Conservation (phyloP, 2,113 vertebrate genomes). For the Atrichornis clamosus region DNA sequence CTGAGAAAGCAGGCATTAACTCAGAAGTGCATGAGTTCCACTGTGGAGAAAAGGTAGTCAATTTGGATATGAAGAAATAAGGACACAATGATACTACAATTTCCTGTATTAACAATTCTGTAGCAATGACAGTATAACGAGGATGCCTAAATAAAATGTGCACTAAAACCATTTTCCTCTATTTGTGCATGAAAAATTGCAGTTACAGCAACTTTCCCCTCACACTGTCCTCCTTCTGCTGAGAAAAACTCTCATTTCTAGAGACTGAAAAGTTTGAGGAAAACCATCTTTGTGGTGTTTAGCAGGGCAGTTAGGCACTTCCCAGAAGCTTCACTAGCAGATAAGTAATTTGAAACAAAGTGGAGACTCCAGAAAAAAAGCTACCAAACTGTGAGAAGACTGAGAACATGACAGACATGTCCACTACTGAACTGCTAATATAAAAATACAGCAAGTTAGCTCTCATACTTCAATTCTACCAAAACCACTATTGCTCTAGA, state of each 20-base stretch:
- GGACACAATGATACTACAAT: not conserved
- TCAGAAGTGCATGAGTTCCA: rapidly evolving
- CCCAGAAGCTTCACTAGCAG: not conserved
- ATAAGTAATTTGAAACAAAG: not conserved
- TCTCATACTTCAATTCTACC: not conserved
- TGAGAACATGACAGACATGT: not conserved
- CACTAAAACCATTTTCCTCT: not conserved
- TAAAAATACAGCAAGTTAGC: not conserved
- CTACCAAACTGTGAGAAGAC: not conserved
- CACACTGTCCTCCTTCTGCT: not conserved
- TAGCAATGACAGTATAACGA: not conserved
- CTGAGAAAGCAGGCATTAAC: not conserved
- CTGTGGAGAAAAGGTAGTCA: not conserved
- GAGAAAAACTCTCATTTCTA: not conserved
- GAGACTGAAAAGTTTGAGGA: not conserved
- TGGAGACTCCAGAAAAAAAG: not conserved
- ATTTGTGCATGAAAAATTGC: not conserved
- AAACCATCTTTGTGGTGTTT: not conserved
- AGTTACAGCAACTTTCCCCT: not conserved
- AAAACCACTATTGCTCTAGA: not conserved
- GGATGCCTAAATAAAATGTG: not conserved
- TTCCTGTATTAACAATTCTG: not conserved
- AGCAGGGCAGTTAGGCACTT: not conserved
- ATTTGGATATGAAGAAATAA: not conserved
- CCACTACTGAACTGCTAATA: not conserved